Base-by-base conservation (phyloP, 2,797 vertebrate genomes). In the Sparus aurata region DNA sequence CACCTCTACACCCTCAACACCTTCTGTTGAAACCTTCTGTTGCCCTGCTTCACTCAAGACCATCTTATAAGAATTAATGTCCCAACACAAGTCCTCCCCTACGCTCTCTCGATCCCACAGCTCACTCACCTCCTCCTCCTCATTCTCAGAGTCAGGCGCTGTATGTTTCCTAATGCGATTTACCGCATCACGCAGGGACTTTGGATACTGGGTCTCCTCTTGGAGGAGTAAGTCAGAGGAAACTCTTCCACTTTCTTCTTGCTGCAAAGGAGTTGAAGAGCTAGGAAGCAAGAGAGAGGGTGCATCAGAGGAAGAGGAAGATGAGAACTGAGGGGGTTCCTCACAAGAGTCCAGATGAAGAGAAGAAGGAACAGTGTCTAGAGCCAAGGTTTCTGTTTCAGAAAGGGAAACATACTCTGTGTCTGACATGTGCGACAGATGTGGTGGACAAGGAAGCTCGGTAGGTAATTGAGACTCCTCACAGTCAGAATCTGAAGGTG, bases 161-260 rank as follows among this genome's bases (percentile, higher is more conserved):
- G 98, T 99, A 90, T 98, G 97, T 55, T 95, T 97, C 27, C 97
- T 96, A 78, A 98, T 98, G 79, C 96, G 96, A 68, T 93, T 96
- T 64, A 98, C 96, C 0, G 96, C 97, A 12, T 98, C 97, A 61
- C 96, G 93, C 74, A 99, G 89, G 0, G 96, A 95, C 80, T 89
- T 94, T 0, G 95, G 93, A 58, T 94, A 92, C 16, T 86, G 80
- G 18, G 61, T 69, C 17, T 75, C 71, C 23, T 85, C 85, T 58
- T 67, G 84, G 12, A 75, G 58, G 30, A 57, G 23, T 4, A 53
- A 38, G 15, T 85, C 81, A 12, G 47, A 52, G 46, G 64, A 65
- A 65, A 23, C 3, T 16, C 46, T 34, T 62, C 41, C 72, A 65
- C 41, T 18, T 68, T 22, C 63, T 8, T 77, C 68, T 18, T 73